phyloP scores from a whole-genome alignment of 2,888 invertebrate species.

The Drosophila quinaria region DNA sequence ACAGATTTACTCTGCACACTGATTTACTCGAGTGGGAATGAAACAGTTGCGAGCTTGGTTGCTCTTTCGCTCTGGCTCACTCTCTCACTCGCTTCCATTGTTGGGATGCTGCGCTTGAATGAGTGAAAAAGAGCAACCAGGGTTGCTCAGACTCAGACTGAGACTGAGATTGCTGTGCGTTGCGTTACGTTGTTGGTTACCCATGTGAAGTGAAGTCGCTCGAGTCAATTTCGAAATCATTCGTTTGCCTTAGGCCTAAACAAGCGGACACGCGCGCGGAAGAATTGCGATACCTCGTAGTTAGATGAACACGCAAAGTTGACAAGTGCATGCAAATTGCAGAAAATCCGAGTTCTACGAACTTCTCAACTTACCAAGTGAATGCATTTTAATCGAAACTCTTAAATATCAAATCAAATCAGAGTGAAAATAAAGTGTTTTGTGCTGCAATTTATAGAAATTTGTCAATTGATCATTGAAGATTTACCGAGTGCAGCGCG shows the following conservation, averaged over 20 bases:
- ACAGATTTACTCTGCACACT: conserved; percentile 43
- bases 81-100: conserved; percentile 7
- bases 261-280: conserved; percentile 82
- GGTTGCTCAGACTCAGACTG: conserved; percentile 41
- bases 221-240: conserved; percentile 84
- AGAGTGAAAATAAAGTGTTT: conserved; percentile 1
- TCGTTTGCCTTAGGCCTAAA: conserved; percentile 85
- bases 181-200: conserved; percentile 29
- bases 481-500: conserved; percentile 29
- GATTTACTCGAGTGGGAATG: conserved; percentile 69
- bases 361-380: background rate
- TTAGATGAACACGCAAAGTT: conserved; percentile 27
- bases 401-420: background rate
- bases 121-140: conserved; percentile 61
- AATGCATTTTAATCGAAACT: conserved; percentile 3
- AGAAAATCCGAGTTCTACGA: background rate
- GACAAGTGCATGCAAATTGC: conserved; percentile 18
- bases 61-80: conserved; percentile 16
- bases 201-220: conserved; percentile 48
- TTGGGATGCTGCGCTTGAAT: conserved; percentile 47
- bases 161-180: conserved; percentile 65
- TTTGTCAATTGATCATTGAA: background rate
- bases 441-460: background rate
- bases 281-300: conserved; percentile 13
- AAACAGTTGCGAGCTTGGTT: conserved; percentile 15